A percentile compares a stretch with the other conserved stretches of the same genome.
phyloP scores from a whole-genome alignment of 2,113 vertebrate species.

The Actenoides hombroni region DNA sequence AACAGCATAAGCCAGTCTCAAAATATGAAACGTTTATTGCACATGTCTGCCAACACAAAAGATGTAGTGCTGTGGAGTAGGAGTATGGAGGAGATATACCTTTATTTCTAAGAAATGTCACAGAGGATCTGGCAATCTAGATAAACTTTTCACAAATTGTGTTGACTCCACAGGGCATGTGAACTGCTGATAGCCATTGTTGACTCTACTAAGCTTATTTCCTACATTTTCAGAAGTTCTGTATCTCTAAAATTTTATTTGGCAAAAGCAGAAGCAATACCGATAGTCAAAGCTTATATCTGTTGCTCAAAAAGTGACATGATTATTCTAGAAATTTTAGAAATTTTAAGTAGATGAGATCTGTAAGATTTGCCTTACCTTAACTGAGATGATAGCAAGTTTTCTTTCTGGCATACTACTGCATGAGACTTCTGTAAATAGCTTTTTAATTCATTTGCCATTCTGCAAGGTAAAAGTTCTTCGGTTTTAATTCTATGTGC shows the following conservation, averaged over 20 bases:
- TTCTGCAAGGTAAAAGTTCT: not conserved
- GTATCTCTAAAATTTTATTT: conserved; percentile 30
- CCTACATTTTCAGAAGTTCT: not conserved
- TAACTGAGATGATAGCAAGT: too few relatives aligned
- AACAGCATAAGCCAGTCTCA: not conserved
- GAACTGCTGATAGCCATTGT: conserved; percentile 10
- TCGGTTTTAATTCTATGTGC: not conserved
- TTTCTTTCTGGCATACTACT: not conserved
- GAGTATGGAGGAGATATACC: not conserved
- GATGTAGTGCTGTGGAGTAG: not conserved
- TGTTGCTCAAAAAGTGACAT: not conserved
- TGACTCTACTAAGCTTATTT: conserved; percentile 26
- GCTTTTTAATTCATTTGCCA: not conserved
- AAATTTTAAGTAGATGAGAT: too few relatives aligned
- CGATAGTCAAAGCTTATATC: not conserved
- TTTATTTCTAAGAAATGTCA: conserved; percentile 32
- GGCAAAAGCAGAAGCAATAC: not conserved
- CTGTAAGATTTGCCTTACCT: too few relatives aligned
- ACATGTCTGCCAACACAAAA: not conserved
- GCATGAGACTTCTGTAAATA: not conserved
- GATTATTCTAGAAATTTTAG: not conserved
- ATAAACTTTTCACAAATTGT: conserved; percentile 45
- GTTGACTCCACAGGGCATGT: not conserved
- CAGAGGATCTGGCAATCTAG: conserved; percentile 39
- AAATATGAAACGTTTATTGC: not conserved